A percentile compares a stretch with the other conserved stretches of the same genome.
These are phyloP conservation scores for Ptilorrhoa leucosticta DNA, from an alignment of 2,113 vertebrate species.

Conservation along the genomic window DNA sequence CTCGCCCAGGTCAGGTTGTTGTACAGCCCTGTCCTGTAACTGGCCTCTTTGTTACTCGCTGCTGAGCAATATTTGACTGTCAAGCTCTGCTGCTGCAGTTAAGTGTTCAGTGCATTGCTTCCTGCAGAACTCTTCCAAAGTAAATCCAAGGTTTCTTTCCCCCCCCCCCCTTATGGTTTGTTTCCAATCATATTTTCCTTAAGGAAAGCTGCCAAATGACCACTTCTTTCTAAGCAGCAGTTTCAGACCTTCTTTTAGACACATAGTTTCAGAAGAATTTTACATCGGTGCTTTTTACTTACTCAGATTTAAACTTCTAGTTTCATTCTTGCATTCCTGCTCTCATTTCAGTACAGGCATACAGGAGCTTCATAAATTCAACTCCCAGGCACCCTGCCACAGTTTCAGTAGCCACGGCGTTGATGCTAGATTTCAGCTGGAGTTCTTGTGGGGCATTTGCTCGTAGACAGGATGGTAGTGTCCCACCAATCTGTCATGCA, in stretches of 20 bases:
- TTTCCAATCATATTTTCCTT: background rate
- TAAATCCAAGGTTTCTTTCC: background rate
- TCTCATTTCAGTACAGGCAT: background rate
- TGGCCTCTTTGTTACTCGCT: background rate
- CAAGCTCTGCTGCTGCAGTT: background rate
- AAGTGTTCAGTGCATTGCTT: background rate
- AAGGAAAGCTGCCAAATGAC: background rate
- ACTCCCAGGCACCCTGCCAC: background rate
- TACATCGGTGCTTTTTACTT: background rate
- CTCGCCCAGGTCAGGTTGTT: fast-evolving
- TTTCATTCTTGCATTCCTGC: background rate
- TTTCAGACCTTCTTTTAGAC: background rate
- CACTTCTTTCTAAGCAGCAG: background rate
- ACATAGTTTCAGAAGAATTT: background rate
- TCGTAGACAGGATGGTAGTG: background rate
- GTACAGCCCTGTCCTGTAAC: background rate
- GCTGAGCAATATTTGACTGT: background rate
- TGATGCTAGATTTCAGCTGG: background rate
- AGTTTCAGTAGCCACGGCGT: background rate
- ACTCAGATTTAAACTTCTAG: background rate
- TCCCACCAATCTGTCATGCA: background rate
- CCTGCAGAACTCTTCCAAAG: background rate
- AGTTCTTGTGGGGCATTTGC: background rate
- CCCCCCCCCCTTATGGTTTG: fast-evolving
- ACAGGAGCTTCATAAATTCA: background rate